Base-by-base conservation (phyloP, 2,797 vertebrate species). In the Pangasius macronema region DNA sequence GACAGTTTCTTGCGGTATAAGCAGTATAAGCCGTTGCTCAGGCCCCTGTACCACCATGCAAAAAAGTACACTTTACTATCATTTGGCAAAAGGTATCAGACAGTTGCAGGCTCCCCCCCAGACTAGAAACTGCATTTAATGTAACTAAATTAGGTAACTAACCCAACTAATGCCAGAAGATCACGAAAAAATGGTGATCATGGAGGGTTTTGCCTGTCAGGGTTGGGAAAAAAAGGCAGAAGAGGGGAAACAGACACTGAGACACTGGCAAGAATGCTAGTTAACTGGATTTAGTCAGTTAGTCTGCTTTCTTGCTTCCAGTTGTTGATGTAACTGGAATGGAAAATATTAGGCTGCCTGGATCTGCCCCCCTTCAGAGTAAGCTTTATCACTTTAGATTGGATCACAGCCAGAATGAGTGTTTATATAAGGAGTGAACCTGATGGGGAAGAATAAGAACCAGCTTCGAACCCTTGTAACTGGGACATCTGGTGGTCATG, bases 401-500 rank as follows among this genome's bases (percentile, higher is more conserved):
- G 27, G 73, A 30, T 27, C 46, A 76, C 46, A 51, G 73, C 46
- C n/a, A 77, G n/a, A 77, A 51, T 30, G 9, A 49, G 2, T n/a
- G 27, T 51, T 51, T 30, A 49, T n/a, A n/a, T 30, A 53, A 77
- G 49, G 49, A 77, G 16, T 55, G n/a, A 77, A 53, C 14, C n/a
- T 33, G 72, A 14, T 27, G 14, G 30, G 5, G 9, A 30, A 20
- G 20, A 77, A 77, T 53, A 51, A 53, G 9, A 24, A 22, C 18
- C 30, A 33, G 8, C 13, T 30, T 57, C 57, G 9, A 33, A 13
- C 53, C 5, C 53, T 36, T 79, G 20, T 11, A 57, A 79, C 30
- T 79, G 51, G 33, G 76, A 79, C 76, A 79, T 57, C 76, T 79
- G 30, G 76, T 57, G 53, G 53, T 22, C 53, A 36, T 57, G 51